These are phyloP conservation scores for Pseudeuparius sepicola DNA, from an alignment of 2,888 invertebrate species.

Conservation along the genomic window DNA sequence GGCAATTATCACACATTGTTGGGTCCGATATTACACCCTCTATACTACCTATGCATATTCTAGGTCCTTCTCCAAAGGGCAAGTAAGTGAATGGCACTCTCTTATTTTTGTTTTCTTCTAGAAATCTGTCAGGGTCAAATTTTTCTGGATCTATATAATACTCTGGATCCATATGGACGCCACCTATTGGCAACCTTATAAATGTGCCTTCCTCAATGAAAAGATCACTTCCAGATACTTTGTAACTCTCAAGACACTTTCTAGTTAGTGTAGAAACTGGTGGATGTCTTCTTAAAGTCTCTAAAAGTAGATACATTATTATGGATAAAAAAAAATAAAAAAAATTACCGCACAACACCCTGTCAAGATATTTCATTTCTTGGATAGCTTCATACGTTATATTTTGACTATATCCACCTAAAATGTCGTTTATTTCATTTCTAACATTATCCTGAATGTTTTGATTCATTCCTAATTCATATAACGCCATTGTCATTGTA, in stretches of 20 bases:
- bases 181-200: constrained; percentile 30
- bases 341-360: constrained; percentile 21
- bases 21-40: too few relatives aligned
- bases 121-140: constrained; percentile 28
- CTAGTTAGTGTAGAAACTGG: constrained; percentile 26
- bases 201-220: constrained; percentile 32
- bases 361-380: constrained; percentile 24
- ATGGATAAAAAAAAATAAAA: too few relatives aligned
- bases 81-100: constrained; percentile 24
- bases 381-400: constrained; percentile 22
- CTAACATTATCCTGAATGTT: constrained; percentile 21
- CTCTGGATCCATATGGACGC: constrained; percentile 26
- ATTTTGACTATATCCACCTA: constrained; percentile 18
- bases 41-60: constrained; percentile 35
- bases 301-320: constrained; percentile 25
- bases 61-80: constrained; percentile 36
- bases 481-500: constrained; percentile 22
- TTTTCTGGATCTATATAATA: constrained; percentile 26
- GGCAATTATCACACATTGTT: too few relatives aligned
- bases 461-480: constrained; percentile 20
- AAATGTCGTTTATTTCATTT: constrained; percentile 18
- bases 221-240: constrained; percentile 30
- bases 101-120: constrained; percentile 22
- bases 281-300: constrained; percentile 35
- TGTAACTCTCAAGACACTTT: constrained; percentile 26